A percentile compares a stretch with the other conserved stretches of the same genome.
Evolutionary conservation across 1,140 invertebrate genomes (phyloP).

Genomic region (Kradibia gibbosae): DNA sequence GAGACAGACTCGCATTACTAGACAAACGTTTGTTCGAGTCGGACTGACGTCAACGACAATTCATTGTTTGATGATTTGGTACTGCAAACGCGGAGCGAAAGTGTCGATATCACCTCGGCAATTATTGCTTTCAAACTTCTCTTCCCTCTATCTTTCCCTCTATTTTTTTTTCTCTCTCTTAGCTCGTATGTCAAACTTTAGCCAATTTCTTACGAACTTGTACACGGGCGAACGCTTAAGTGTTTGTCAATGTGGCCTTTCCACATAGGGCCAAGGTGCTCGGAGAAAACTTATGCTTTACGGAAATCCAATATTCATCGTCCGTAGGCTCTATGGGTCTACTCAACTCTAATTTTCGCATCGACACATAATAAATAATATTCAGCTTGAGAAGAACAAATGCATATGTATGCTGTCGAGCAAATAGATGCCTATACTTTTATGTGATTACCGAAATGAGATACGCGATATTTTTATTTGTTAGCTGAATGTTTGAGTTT

Average conservation of each 20-base stretch:
- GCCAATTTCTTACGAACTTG: background rate
- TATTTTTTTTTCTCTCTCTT: too few relatives aligned
- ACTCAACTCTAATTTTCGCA: slow-evolving; percentile 46
- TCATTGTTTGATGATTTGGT: slow-evolving; percentile 41
- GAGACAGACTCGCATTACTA: slow-evolving; percentile 31
- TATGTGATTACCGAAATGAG: background rate
- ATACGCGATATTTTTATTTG: slow-evolving; percentile 39
- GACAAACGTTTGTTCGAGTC: slow-evolving; percentile 12
- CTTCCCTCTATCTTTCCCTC: background rate
- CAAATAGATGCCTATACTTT: background rate
- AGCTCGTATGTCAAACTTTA: background rate
- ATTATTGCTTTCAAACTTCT: slow-evolving; percentile 28
- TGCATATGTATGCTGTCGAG: background rate
- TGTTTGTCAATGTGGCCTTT: slow-evolving; percentile 30
- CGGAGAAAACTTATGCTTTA: slow-evolving; percentile 48
- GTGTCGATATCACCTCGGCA: slow-evolving; percentile 45
- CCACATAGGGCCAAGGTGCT: background rate
- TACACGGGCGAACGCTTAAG: slow-evolving; percentile 3
- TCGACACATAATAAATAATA: slow-evolving; percentile 42
- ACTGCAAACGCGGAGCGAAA: background rate
- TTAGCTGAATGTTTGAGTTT: slow-evolving; percentile 18
- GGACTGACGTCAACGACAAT: slow-evolving; percentile 2
- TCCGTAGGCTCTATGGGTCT: too few relatives aligned
- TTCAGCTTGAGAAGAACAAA: background rate
- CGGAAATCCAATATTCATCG: slow-evolving; percentile 48